Evolutionary conservation across 2,888 invertebrate genomes (phyloP).

Genomic region (Agonopterix alstromeriana): DNA sequence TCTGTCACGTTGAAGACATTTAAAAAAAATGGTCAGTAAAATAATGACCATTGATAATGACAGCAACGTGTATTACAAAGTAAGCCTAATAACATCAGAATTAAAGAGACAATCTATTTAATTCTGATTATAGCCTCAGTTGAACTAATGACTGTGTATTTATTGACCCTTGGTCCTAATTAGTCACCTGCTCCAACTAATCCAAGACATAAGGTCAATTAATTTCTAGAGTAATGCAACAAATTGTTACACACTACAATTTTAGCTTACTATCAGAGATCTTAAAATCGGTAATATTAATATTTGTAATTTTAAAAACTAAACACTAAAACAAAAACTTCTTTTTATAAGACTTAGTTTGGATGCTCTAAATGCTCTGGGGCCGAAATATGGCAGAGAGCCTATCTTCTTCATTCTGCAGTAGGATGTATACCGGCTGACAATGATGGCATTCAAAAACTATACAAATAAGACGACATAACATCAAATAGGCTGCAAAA

Average conservation of each 20-base stretch:
- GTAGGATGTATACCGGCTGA: no score
- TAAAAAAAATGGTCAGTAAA: slow-evolving; percentile 25
- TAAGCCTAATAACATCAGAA: neutral
- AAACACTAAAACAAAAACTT: no score
- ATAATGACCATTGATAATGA: slow-evolving; percentile 14
- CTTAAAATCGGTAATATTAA: neutral
- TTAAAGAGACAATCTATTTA: no score
- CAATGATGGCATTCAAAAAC: no score
- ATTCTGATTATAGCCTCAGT: no score
- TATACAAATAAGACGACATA: no score
- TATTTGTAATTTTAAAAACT: no score
- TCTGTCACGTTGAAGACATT: slow-evolving; percentile 18
- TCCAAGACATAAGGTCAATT: neutral
- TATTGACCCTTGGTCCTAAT: slow-evolving; percentile 7
- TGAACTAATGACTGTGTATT: neutral
- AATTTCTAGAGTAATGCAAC: neutral
- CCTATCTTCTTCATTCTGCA: no score
- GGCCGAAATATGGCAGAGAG: no score
- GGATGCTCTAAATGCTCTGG: no score
- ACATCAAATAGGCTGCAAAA: no score
- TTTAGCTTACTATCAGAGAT: neutral
- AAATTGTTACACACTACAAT: neutral
- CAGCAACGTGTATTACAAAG: slow-evolving; percentile 10
- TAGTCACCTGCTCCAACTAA: slow-evolving; percentile 5
- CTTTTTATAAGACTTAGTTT: no score